A percentile compares a stretch with the other conserved stretches of the same genome.
Evolutionary conservation across 1,140 invertebrate genomes (phyloP).

Genomic region (Penaeus japonicus): DNA sequence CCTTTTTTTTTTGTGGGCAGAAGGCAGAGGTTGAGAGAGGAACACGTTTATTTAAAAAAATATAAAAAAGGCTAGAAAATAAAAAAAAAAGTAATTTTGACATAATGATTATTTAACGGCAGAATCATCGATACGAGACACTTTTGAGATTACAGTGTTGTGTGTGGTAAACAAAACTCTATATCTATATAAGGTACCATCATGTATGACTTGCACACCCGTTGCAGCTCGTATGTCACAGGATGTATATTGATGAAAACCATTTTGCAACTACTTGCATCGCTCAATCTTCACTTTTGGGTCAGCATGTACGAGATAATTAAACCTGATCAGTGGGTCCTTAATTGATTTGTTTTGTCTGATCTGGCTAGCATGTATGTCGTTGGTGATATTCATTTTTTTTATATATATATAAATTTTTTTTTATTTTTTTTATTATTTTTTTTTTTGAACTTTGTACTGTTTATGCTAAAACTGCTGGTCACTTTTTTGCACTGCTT

Average conservation of each 20-base stretch:
- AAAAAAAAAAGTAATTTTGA: background rate
- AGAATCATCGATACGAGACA: too few relatives aligned
- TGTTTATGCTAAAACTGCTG: slow-evolving; percentile 44
- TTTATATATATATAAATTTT: background rate
- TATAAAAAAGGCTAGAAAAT: background rate
- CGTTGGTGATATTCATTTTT: background rate
- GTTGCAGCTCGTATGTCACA: slow-evolving; percentile 32
- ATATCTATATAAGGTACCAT: background rate
- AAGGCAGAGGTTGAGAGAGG: slow-evolving; percentile 4
- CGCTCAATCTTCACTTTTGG: slow-evolving; percentile 43
- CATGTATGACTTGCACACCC: slow-evolving; percentile 30
- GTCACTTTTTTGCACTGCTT: slow-evolving; percentile 49
- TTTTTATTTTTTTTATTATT: background rate
- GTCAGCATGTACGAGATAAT: slow-evolving; percentile 37
- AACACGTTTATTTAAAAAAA: slow-evolving; percentile 11
- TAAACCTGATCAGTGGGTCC: background rate
- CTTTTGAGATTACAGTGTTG: background rate
- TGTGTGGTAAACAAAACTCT: slow-evolving; percentile 20
- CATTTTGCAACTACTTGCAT: slow-evolving; percentile 45
- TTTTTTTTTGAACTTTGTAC: slow-evolving; percentile 26
- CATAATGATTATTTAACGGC: background rate
- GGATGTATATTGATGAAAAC: slow-evolving; percentile 20
- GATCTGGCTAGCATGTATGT: background rate
- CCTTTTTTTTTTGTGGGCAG: background rate
- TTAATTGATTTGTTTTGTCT: background rate